Evolutionary conservation across 2,888 invertebrate species (phyloP), one percentile per base, ranked within the genome.

Genomic region (Mythimna ferrago): DNA sequence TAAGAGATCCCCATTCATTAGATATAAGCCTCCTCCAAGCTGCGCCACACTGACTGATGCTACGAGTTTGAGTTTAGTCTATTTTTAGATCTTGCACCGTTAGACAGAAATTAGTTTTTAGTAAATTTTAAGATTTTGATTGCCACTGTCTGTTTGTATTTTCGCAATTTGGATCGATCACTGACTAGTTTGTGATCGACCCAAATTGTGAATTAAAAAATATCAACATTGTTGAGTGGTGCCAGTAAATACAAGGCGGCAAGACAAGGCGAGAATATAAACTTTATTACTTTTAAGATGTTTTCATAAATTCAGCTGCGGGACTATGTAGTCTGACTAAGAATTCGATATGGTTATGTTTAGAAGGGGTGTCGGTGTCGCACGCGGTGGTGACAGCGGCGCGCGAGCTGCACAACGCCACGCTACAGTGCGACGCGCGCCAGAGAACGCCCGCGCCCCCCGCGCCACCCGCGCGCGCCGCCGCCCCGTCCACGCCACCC

Each of bases 391-490:
- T 92, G 97, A 97, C 93, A 76, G 98, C 98, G 62, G 97, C 98
- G 79, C 97, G 99, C 57, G 98, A 98, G 78, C 98, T 98, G 89
- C 99, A 99, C 96, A 98, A 98, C 94, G 98, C 98, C 60, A 98
- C 98, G 69, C 97, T 99, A 77, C 97, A 97, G 81, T 99, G 99
- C 91, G 97, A 97, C 82, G 98, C 98, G 82, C 97, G 97, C 80
- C 99, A 99, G 91, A 97, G 93, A 10, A 81, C 87, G 2, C 91
- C 94, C 19, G 51, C 51, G 41, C 76, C 97, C 10, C 90, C 97
- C 95, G 56, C 51, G n/a, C 61, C 48, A 3, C 35, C 62, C 11
- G 19, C 64, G 6, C 57, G 44, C 14, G 3, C 66, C 4, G 63
- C 96, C 77, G 96, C 97, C 11, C 90, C 97, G 32, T 92, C 96